Base-by-base conservation (phyloP, 2,888 invertebrate genomes). In the Hyposoter dolosus region DNA sequence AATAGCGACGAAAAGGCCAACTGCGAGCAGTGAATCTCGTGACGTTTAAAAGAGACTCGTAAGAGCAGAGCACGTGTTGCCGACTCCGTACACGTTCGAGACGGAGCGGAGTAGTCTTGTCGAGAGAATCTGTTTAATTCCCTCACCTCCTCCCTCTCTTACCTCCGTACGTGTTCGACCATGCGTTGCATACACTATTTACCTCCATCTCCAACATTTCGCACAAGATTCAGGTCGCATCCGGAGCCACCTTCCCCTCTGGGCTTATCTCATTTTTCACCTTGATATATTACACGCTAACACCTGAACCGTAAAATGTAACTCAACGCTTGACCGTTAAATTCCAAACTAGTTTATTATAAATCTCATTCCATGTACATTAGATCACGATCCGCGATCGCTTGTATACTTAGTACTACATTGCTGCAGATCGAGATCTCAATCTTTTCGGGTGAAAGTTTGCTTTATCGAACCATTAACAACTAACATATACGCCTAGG, bases 261-360 rank as follows among this genome's bases (percentile, higher is more conserved):
- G 65, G 69, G 65, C 77, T 82, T 84, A 78, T 84, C 81, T 84
- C 60, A 82, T 68, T 82, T 71, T 65, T 65, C 72, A 60, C 74
- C 83, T 81, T 84, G 77, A 84, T 84, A 81, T 84, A 84, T 82
- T 82, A 77, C 81, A 47, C 66, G 74, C 84, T 35, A 81, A 81
- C 84, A 84, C 84, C 84, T 84, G 81, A 84, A 84, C 77, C 77
- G 84, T 84, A 84, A 80, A 76, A 76, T 84, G 69, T 84, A 84
- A 80, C 76, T 77, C 47, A 82, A 82, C 81, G 84, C 77, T 84
- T 72, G 80, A 80, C 84, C 80, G 84, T 84, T 77, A 66, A 77
- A 82, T 77, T 68, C 81, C 77, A 35, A 65, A 74, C 82, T 78
- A 72, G 72, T 77, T 72, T 81, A 72, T 74, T 72, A 68, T 81